These are phyloP conservation scores for Cyclargus thomasi DNA, from an alignment of 1,140 invertebrate genomes.

Conservation along the genomic window DNA sequence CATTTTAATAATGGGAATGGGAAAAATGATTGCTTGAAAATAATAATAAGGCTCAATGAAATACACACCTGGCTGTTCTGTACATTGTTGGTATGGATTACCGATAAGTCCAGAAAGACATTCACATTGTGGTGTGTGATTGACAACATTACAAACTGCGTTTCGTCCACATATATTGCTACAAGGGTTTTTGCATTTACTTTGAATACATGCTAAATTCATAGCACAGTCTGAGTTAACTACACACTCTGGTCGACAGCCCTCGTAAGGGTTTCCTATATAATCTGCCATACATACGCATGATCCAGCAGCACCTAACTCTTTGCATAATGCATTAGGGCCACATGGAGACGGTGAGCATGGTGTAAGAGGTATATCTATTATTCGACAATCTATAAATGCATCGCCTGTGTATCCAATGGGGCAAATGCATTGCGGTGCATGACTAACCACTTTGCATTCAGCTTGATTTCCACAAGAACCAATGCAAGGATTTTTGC, in stretches of 20 bases:
- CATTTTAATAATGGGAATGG: not conserved
- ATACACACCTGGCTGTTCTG: constrained; percentile 40
- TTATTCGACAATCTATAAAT: constrained; percentile 75
- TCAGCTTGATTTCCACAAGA: constrained; percentile 82
- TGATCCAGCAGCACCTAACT: constrained; percentile 76
- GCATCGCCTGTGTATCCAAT: constrained; percentile 77
- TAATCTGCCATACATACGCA: constrained; percentile 80
- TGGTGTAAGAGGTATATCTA: constrained; percentile 67
- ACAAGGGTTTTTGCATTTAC: constrained; percentile 81
- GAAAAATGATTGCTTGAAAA: not conserved
- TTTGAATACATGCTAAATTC: constrained; percentile 77
- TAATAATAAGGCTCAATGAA: constrained; percentile 12
- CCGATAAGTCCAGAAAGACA: constrained; percentile 77
- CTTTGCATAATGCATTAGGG: constrained; percentile 79
- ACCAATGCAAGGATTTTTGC: constrained; percentile 83
- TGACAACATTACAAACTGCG: constrained; percentile 77
- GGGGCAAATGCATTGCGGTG: constrained; percentile 80
- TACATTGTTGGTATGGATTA: constrained; percentile 75
- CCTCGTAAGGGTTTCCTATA: constrained; percentile 79
- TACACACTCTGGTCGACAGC: constrained; percentile 82
- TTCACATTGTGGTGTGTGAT: constrained; percentile 76
- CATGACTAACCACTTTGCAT: constrained; percentile 81
- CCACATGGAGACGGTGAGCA: constrained; percentile 84
- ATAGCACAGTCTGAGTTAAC: constrained; percentile 77
- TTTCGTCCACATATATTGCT: constrained; percentile 80